Evolutionary conservation across 2,797 vertebrate species (phyloP), one percentile per base, ranked within the genome.

Genomic region (Danio jaintianensis): DNA sequence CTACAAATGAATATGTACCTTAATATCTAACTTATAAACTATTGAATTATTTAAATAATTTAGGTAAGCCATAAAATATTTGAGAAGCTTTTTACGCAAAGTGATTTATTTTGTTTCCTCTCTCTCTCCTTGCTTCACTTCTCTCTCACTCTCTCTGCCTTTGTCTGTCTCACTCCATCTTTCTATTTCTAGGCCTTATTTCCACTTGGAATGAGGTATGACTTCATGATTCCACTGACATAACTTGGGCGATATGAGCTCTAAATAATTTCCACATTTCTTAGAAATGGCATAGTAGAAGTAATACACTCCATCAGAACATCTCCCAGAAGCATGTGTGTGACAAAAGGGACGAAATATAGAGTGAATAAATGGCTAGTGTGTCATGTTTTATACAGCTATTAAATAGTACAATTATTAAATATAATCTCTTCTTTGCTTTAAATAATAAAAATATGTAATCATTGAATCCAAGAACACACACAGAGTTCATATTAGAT

Each of bases 151-250:
- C 6, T 67, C 62, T 77, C 38, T 47, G 42, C 38, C 48, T 22
- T 3, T 13, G 9, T 50, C 55, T 50, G 11, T 38, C 36, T 56
- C 16, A 2, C 58, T 47, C 6, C 13, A 55, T 64, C 50, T 47
- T 45, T 52, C 79, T 59, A 59, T 71, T 47, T 79, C 29, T 22
- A 76, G 73, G 71, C 75, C 75, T 72, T 69, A 56, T 81, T 68
- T 83, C 55, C 77, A 70, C 56, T 79, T 84, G 75, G 64, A 50
- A 48, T 15, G 45, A 79, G 72, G 70, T 52, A 77, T 84, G 84
- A 87, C 84, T 82, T 87, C 84, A 88, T 82, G 69, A 84, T 85
- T 85, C 82, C 81, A 80, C 84, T 88, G 85, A 87, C 68, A 84
- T 83, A 85, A 83, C 70, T 86, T 79, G 83, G 68, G 70, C 82